Conservation (phyloP, 2,797 vertebrate species). For the Typhlichthys subterraneus region DNA sequence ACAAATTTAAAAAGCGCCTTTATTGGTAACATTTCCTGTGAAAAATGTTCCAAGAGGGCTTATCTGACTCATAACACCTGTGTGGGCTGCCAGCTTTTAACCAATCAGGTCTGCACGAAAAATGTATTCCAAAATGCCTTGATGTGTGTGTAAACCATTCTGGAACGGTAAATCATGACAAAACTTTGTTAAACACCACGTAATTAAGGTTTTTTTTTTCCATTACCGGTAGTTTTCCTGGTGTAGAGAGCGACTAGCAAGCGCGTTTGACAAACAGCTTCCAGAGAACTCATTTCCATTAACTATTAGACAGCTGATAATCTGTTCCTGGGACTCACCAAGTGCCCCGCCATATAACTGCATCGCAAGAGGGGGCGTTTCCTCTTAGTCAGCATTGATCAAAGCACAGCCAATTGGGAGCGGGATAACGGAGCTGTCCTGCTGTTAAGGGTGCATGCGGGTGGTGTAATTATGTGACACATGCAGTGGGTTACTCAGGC, state of each 20-base stretch:
- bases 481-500: slow-evolving; percentile 58
- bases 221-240: not conserved
- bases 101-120: no score
- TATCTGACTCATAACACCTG: no score
- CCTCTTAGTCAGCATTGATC: slow-evolving; percentile 61
- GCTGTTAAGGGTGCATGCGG: slow-evolving; percentile 47
- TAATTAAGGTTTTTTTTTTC: slow-evolving; percentile 15
- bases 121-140: slow-evolving; percentile 2
- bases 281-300: slow-evolving; percentile 24
- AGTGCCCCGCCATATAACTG: no score
- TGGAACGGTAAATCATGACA: slow-evolving; percentile 8
- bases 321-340: slow-evolving; percentile 11
- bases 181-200: slow-evolving; percentile 11
- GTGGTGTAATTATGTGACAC: slow-evolving; percentile 70
- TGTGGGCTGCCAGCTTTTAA: no score
- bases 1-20: no score
- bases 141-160: slow-evolving; percentile 1
- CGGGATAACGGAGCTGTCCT: slow-evolving; percentile 33
- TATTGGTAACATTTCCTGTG: no score
- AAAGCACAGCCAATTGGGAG: slow-evolving; percentile 27
- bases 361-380: slow-evolving; percentile 6
- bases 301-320: slow-evolving; percentile 29
- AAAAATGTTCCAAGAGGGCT: no score
- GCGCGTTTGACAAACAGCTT: slow-evolving; percentile 18
- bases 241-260: not conserved